phyloP scores from a whole-genome alignment of 30 jellyfish, hydroid and myxozoan species.

The Aurelia aurita region DNA sequence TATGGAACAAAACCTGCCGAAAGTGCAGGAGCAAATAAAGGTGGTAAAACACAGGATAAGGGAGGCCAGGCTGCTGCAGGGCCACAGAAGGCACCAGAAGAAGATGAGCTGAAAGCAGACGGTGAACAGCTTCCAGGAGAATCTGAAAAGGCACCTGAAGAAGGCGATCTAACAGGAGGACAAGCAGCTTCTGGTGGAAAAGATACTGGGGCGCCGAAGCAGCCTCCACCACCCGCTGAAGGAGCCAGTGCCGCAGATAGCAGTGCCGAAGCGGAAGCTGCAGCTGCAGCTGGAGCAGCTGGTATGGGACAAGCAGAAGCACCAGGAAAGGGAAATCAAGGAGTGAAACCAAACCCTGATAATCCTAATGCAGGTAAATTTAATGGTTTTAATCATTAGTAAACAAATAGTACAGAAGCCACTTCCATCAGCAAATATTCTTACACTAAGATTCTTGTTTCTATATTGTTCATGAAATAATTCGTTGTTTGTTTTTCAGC shows the following conservation, averaged over 20 bases:
- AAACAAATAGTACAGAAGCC: too few relatives aligned
- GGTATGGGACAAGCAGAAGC: conserved; percentile 26
- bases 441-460: too few relatives aligned
- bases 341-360: conserved; percentile 34
- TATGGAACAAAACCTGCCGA: conserved; percentile 15
- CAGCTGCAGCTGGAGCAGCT: not conserved
- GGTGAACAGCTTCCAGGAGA: not conserved
- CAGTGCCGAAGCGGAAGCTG: not conserved
- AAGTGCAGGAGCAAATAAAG: not conserved
- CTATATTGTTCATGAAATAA: too few relatives aligned
- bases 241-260: conserved; percentile 1
- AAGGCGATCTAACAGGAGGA: conserved; percentile 24
- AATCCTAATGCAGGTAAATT: conserved; percentile 58
- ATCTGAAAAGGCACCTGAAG: conserved; percentile 37
- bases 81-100: conserved; percentile 14
- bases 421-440: too few relatives aligned
- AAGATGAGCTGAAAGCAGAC: not conserved
- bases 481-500: too few relatives aligned
- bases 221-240: conserved; percentile 25
- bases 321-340: conserved; percentile 57
- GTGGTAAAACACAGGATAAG: not conserved
- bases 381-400: too few relatives aligned
- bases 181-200: not conserved
- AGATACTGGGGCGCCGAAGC: conserved; percentile 32
- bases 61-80: conserved; percentile 1